Evolutionary conservation across 2,797 vertebrate species (phyloP).

Genomic region (Trematomus bernacchii): DNA sequence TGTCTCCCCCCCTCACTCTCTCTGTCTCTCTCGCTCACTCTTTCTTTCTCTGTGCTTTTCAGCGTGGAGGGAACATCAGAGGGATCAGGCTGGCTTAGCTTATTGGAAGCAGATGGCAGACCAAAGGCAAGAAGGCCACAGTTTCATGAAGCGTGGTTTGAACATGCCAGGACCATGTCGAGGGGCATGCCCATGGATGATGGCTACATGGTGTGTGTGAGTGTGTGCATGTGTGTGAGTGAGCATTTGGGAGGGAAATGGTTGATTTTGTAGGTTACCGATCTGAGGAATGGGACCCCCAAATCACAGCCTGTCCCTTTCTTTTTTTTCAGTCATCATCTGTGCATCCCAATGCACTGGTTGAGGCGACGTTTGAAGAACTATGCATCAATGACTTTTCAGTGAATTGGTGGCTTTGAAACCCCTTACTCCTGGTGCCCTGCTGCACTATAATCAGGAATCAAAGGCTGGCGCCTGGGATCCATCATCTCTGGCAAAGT

Average conservation of each 20-base stretch:
- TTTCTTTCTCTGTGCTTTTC: constrained; percentile 69
- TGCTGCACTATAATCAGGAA: constrained; percentile 80
- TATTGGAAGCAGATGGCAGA: constrained; percentile 85
- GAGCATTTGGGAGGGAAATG: constrained; percentile 48
- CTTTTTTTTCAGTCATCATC: constrained; percentile 51
- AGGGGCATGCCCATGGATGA: constrained; percentile 79
- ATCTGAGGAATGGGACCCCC: constrained; percentile 63
- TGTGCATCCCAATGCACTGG: constrained; percentile 49
- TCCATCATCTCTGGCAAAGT: constrained; percentile 79
- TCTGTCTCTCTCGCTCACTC: constrained; percentile 57
- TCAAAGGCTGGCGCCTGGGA: constrained; percentile 80
- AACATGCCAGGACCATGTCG: constrained; percentile 83
- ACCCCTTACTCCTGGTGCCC: constrained; percentile 59
- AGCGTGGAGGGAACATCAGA: constrained; percentile 80
- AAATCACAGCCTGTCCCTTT: constrained; percentile 55
- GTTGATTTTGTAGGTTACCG: constrained; percentile 78
- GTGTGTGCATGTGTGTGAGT: constrained; percentile 49
- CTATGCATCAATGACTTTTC: constrained; percentile 76
- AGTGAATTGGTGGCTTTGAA: constrained; percentile 82
- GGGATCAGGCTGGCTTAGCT: constrained; percentile 82
- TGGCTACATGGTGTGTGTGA: constrained; percentile 70
- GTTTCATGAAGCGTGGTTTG: constrained; percentile 84
- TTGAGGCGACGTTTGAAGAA: constrained; percentile 54
- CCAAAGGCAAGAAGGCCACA: constrained; percentile 84
- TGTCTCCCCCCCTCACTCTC: constrained; percentile 50